Evolutionary conservation across 2,888 invertebrate species (phyloP), one percentile per base, ranked within the genome.

Genomic region (Oscheius onirici): DNA sequence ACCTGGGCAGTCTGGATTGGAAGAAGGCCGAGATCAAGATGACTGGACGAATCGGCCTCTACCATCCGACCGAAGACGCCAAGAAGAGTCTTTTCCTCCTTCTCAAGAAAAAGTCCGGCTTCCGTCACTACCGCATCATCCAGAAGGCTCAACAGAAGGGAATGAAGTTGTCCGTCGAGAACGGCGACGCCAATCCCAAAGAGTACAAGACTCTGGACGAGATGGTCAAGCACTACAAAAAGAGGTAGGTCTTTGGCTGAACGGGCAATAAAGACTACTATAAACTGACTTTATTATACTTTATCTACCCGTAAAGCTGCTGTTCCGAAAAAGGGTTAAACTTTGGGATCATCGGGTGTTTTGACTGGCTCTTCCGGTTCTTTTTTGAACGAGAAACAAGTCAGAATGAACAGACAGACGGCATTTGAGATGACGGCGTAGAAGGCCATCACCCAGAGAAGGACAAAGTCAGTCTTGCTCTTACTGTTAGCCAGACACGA

Each of bases 351-450:
- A 34, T 34, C 34, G 3, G 34, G 34, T 6, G 8, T 34, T 8
- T 6, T 34, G 34, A 34, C 34, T 34, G 34, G 34, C n/a, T n/a
- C n/a, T 0, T 34, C 34, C 34, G 34, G 34, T 34, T 63, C 63
- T 17, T 63, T 22, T n/a, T 41, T 11, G n/a, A 13, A 46, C 1
- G 34, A 28, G 24, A 28, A 26, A 49, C 46, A 63, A 11, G 28
- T 17, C 8, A 49, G n/a, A n/a, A 34, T n/a, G 13, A 28, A 26
- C 1, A 63, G n/a, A 20, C 46, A 49, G 10, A 49, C 13, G 10
- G 49, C 49, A 28, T 63, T 63, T 8, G 63, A 63, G 8, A 63
- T n/a, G 15, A 63, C 63, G 26, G 63, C 63, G 28, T 63, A 63
- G 15, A 63, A 24, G 15, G 63, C 49, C 15, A 63, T 24, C 3